Percentiles rank a stretch among this genome's conserved stretches.
Evolutionary conservation across 2,113 vertebrate species (phyloP).

Genomic region (Silurus glanis): DNA sequence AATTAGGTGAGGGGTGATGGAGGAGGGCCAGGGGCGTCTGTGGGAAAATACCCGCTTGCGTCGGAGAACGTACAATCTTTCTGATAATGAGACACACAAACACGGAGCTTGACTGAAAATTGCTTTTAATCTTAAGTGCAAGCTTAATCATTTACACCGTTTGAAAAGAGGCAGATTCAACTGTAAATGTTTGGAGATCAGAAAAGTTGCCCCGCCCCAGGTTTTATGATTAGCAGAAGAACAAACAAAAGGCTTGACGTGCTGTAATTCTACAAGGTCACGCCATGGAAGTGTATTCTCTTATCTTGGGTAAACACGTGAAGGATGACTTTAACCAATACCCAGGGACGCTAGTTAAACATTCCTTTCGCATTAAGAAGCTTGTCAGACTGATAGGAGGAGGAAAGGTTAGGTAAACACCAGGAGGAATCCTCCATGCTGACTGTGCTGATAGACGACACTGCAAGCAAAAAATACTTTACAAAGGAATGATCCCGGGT

Average conservation of each 20-base stretch:
- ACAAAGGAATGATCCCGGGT: conserved; percentile 6
- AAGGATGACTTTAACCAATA: conserved; percentile 70
- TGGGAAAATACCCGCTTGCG: conserved; percentile 61
- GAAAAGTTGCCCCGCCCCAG: conserved; percentile 11
- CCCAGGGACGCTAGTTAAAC: conserved; percentile 68
- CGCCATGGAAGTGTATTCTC: conserved; percentile 57
- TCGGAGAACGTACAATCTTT: conserved; percentile 33
- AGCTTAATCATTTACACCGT: conserved; percentile 50
- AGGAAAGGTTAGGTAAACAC: conserved; percentile 56
- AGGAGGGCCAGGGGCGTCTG: conserved; percentile 59
- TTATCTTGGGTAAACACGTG: conserved; percentile 72
- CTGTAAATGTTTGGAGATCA: conserved; percentile 29
- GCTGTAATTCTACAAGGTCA: conserved; percentile 60
- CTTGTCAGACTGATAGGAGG: conserved; percentile 65
- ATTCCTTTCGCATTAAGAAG: conserved; percentile 70
- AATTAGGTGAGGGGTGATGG: conserved; percentile 72
- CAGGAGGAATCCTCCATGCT: conserved; percentile 39
- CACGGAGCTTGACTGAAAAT: conserved; percentile 40
- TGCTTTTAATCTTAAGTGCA: conserved; percentile 35
- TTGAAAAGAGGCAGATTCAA: conserved; percentile 36
- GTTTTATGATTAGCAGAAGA: conserved; percentile 44
- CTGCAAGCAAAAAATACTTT: conserved; percentile 8
- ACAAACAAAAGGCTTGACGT: conserved; percentile 42
- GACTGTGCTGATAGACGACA: conserved; percentile 36
- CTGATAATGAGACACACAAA: conserved; percentile 50